Evolutionary conservation across 2,797 vertebrate genomes (phyloP), one percentile per base, ranked within the genome.

Genomic region (Pangasius larnaudii): DNA sequence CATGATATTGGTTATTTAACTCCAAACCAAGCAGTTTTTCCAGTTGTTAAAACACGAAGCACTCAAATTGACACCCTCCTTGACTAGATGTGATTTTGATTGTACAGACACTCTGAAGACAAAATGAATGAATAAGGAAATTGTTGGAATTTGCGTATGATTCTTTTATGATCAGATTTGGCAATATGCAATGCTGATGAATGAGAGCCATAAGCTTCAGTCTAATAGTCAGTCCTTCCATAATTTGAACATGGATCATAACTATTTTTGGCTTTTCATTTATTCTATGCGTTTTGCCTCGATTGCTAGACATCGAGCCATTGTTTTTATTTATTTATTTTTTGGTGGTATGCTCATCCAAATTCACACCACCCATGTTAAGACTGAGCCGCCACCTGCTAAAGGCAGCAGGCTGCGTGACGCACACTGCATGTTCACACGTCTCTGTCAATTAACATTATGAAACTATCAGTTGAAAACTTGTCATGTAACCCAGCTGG

Each of bases 361-460:
- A 33, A 7, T 84, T 83, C 86, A 61, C 80, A 84, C 86, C 80
- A 87, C 30, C 80, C 78, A 56, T 75, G 80, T 61, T 65, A 42
- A 19, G 53, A n/a, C 36, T 78, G 80, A 84, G 80, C 67, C 65
- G 69, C 86, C 86, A 87, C 86, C 80, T 87, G 86, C 33, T 81
- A 82, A 87, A 87, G 36, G 80, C 86, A 83, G 72, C 80, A 87
- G 86, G 80, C 69, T 51, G 67, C 11, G 5, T 83, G 81, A 88
- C 59, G n/a, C 80, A 87, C 80, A 14, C 58, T 78, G 81, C 86
- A 84, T 88, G 56, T 84, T 88, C 82, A 67, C 82, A 85, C 59
- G 0, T 84, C 80, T 84, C 80, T 84, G 87, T 88, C 82, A 75
- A 84, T 84, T 83, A 84, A 36, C 6, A 59, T 83, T 84, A 87